Evolutionary conservation across 2,888 invertebrate species (phyloP).

Genomic region (Calameuta idolon): DNA sequence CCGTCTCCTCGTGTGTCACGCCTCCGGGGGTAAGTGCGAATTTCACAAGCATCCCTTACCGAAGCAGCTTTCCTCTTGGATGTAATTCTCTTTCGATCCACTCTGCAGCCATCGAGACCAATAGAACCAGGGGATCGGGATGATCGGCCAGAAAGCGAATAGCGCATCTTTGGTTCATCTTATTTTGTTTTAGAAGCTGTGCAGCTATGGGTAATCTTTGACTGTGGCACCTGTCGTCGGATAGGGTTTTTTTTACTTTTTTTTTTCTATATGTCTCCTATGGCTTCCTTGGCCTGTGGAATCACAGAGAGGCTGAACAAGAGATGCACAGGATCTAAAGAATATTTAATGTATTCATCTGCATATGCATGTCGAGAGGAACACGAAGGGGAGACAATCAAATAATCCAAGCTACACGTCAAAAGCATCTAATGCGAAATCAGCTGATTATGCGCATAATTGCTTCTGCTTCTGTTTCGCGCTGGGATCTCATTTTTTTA

Average conservation of each 20-base stretch:
- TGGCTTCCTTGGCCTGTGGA: neutral
- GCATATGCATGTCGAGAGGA: neutral
- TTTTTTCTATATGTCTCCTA: neutral
- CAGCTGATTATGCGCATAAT: neutral
- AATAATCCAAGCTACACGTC: neutral
- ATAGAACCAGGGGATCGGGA: neutral
- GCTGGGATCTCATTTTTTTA: neutral
- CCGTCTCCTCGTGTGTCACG: neutral
- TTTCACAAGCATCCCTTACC: neutral
- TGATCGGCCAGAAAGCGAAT: neutral
- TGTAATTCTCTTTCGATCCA: neutral
- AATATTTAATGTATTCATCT: neutral
- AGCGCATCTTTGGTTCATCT: neutral
- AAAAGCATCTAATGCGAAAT: neutral
- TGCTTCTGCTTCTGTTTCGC: neutral
- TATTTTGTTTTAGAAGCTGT: neutral
- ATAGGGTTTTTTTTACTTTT: too few species aligned
- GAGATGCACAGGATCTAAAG: neutral
- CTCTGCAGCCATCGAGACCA: neutral
- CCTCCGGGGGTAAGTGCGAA: neutral
- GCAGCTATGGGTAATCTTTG: neutral
- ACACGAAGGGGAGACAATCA: neutral
- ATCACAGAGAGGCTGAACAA: neutral
- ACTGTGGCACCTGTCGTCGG: neutral
- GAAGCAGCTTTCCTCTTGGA: neutral